A percentile compares a stretch with the other conserved stretches of the same genome.
These are phyloP conservation scores for Craterocephalus amniculus DNA, from an alignment of 2,797 vertebrate species.

Conservation along the genomic window DNA sequence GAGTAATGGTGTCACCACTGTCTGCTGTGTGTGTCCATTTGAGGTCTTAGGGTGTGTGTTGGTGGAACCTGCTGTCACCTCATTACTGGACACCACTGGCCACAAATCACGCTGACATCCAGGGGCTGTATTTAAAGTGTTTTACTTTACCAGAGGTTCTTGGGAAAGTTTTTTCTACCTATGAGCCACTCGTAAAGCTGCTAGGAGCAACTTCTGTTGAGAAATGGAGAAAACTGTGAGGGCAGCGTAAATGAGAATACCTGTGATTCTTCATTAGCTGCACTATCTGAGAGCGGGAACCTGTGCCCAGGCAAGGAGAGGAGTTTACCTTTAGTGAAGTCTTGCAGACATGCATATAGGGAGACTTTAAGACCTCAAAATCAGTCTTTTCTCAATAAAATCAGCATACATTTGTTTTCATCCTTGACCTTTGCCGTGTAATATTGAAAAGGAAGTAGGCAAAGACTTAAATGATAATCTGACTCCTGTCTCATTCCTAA, in stretches of 20 bases:
- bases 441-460: too few species aligned
- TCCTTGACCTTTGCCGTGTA: too few species aligned
- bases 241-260: slow-evolving; percentile 6
- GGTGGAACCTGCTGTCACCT: slow-evolving; percentile 76
- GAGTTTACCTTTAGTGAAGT: not conserved
- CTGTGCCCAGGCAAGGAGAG: not conserved
- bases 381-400: too few species aligned
- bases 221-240: slow-evolving; percentile 22
- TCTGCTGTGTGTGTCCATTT: slow-evolving; percentile 32
- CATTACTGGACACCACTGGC: slow-evolving; percentile 69
- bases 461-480: too few species aligned
- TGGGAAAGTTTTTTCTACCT: slow-evolving; percentile 33
- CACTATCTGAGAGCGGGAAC: not conserved
- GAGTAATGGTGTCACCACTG: slow-evolving; percentile 65
- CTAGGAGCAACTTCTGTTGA: slow-evolving; percentile 36
- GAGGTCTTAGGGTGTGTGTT: slow-evolving; percentile 66
- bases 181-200: slow-evolving; percentile 30
- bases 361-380: too few species aligned
- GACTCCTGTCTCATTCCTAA: too few species aligned
- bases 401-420: too few species aligned
- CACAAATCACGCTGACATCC: slow-evolving; percentile 72
- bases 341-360: too few species aligned
- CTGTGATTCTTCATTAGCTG: not conserved
- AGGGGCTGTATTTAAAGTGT: slow-evolving; percentile 42
- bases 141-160: slow-evolving; percentile 64